Base-by-base conservation (phyloP, 2,888 invertebrate species). In the Apantesis nais region DNA sequence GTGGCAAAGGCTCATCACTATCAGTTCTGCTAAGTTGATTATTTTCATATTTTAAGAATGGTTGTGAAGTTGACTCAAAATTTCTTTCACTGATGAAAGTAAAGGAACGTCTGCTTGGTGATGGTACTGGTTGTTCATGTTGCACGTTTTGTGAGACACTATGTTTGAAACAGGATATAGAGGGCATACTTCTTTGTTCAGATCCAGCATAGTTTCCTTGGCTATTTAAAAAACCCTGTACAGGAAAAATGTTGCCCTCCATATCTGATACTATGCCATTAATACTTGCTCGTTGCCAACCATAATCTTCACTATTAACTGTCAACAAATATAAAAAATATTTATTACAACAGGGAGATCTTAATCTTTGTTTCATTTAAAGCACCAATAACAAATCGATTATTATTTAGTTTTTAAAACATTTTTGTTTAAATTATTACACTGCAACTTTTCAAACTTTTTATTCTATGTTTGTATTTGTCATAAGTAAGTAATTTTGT, bases 161-260 rank as follows among this genome's bases (percentile, higher is more conserved):
- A 14, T 79, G 78, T 66, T 74, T 77, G 16, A 72, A 63, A 74
- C 86, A 86, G 31, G 86, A 82, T 73, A 79, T 82, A 39, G 68
- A 29, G 48, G 62, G 67, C 22, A n/a, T n/a, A 44, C 41, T 76
- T 68, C 62, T 52, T 74, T 68, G 63, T 37, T 34, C 63, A 31
- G 7, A 39, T 29, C 41, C 39, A 16, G 22, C 29, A 41, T 34
- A 62, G 61, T 79, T 79, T 14, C 63, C 70, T 67, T 68, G 65
- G 63, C 44, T 22, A n/a, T 68, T 61, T 39, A 71, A 72, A 39
- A 72, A 66, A 1, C 64, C 65, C 67, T 80, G 68, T 44, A 22
- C 5, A 29, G 73, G 72, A 74, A 72, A 73, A 55, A 58, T 29
- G 7, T 52, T n/a, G 11, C 67, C 67, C 3, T 58, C 37, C 5